Evolutionary conservation across 2,113 vertebrate species (phyloP).

Genomic region (Labrus mixtus): DNA sequence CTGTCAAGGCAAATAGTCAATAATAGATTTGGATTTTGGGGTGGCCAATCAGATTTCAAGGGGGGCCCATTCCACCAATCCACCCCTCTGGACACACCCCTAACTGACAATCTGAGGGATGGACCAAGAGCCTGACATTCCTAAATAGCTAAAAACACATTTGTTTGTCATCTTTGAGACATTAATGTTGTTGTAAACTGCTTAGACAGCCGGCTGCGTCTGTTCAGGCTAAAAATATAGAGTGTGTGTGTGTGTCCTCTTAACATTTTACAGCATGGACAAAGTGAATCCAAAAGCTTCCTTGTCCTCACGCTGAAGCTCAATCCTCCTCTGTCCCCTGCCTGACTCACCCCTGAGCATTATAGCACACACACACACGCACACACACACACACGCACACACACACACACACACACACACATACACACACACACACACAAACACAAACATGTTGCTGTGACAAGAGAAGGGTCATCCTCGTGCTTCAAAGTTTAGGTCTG

Average conservation of each 20-base stretch:
- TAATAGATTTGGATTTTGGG: too few relatives aligned
- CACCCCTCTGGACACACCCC: too few relatives aligned
- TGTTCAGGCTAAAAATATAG: background rate
- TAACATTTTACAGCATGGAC: constrained; percentile 21
- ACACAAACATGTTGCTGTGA: background rate
- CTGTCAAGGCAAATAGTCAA: too few relatives aligned
- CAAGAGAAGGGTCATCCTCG: constrained; percentile 32
- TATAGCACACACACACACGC: constrained; percentile 10
- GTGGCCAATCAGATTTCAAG: too few relatives aligned
- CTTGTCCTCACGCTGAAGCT: constrained; percentile 23
- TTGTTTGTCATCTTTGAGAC: background rate
- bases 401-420: background rate
- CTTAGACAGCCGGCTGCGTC: background rate
- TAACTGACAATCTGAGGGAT: background rate
- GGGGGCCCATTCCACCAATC: too few relatives aligned
- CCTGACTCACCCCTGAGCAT: constrained; percentile 47
- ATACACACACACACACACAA: too few relatives aligned
- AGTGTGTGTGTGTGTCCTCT: constrained; percentile 21
- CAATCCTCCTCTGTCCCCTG: constrained; percentile 39
- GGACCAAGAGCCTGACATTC: background rate
- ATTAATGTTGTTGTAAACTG: background rate
- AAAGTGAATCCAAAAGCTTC: constrained; percentile 8
- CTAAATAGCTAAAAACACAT: background rate
- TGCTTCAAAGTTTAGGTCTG: constrained; percentile 11
- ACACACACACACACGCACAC: too few relatives aligned